Conservation (phyloP, 1,140 invertebrate species). For the Drosophila punjabiensis region DNA sequence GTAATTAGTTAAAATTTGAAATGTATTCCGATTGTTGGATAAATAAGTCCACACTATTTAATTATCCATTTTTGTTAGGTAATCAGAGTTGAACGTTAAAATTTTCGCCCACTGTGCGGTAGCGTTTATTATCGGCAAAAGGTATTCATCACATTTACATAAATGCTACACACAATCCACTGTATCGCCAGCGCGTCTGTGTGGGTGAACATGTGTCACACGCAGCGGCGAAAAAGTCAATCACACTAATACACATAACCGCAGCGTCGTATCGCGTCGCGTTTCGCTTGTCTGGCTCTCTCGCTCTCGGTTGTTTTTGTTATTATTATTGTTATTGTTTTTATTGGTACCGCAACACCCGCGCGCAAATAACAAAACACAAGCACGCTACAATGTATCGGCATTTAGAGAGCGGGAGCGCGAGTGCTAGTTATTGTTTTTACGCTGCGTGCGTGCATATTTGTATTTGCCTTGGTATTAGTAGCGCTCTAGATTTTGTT, state of each 20-base stretch:
- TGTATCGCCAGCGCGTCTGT: constrained; percentile 10
- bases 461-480: constrained; percentile 5
- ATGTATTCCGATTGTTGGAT: too few relatives aligned
- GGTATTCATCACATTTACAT: constrained; percentile 44
- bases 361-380: constrained; percentile 77
- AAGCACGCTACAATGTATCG: constrained; percentile 58
- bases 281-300: constrained; percentile 7
- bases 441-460: constrained; percentile 42
- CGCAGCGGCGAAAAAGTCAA: constrained; percentile 65
- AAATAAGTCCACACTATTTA: background rate
- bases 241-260: constrained; percentile 31
- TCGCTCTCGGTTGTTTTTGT: constrained; percentile 14
- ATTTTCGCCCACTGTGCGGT: constrained; percentile 18
- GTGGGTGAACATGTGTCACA: constrained; percentile 63
- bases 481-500: constrained; percentile 53
- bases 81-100: background rate
- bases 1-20: background rate
- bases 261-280: constrained; percentile 2
- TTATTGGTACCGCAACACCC: constrained; percentile 51
- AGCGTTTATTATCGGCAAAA: constrained; percentile 38
- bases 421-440: constrained; percentile 45
- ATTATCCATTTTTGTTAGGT: constrained; percentile 10
- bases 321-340: constrained; percentile 27
- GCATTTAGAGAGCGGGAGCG: constrained; percentile 37
- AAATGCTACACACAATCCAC: constrained; percentile 33